Conservation (phyloP, 2,797 vertebrate species). For the Hypotaenidia philippensis region DNA sequence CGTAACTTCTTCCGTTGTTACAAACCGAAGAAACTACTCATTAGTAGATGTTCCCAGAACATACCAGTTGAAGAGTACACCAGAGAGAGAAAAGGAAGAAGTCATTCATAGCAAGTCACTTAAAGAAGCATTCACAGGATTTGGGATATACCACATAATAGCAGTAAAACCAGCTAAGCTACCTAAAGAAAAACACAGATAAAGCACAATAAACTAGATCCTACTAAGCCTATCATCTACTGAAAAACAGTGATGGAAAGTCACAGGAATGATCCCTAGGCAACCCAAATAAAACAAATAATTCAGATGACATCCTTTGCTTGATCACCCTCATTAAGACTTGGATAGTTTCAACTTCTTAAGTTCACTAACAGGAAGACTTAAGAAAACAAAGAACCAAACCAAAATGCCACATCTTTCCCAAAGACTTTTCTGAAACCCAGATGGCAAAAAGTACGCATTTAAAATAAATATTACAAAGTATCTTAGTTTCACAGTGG, state of each 20-base stretch:
- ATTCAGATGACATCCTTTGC: neutral
- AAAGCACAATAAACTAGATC: neutral
- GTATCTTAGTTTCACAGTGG: neutral
- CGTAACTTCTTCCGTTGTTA: neutral
- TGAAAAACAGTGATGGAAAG: neutral
- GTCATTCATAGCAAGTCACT: neutral
- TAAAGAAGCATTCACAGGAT: neutral
- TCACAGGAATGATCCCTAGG: neutral
- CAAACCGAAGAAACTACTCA: neutral
- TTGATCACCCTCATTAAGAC: neutral
- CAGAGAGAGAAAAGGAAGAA: neutral
- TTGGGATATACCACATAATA: neutral
- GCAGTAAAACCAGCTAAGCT: neutral
- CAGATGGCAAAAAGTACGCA: neutral
- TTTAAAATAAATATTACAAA: too few species aligned
- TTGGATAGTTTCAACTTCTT: neutral
- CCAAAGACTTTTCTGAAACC: neutral
- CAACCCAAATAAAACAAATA: slow-evolving; percentile 33
- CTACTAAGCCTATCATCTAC: neutral
- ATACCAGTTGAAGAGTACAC: neutral
- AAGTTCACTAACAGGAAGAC: neutral
- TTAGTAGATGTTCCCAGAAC: neutral
- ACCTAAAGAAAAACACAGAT: neutral
- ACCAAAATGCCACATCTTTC: neutral
- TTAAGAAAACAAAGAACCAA: neutral